phyloP scores from a whole-genome alignment of 2,797 vertebrate species.

The Aplochiton taeniatus region DNA sequence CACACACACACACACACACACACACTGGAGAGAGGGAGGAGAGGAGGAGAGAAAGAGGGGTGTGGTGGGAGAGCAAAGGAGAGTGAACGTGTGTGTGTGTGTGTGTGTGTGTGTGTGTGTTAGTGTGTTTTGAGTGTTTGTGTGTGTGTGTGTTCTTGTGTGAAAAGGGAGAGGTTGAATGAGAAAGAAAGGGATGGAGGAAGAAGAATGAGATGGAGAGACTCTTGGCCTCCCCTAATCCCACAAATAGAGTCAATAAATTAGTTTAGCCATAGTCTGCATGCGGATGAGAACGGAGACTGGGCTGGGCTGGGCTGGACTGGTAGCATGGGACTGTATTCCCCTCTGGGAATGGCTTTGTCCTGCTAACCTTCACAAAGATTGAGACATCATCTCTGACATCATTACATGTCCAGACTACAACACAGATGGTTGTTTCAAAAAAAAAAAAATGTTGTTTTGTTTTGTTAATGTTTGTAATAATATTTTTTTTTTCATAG shows the following conservation, averaged over 20 bases:
- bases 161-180: neutral
- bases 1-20: constrained; percentile 21
- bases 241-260: constrained; percentile 49
- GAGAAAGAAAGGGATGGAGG: constrained; percentile 16
- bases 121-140: neutral
- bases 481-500: too few relatives aligned
- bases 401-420: too few relatives aligned
- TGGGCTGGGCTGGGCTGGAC: too few relatives aligned
- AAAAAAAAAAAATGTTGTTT: too few relatives aligned
- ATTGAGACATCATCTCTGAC: too few relatives aligned
- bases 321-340: too few relatives aligned
- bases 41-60: constrained; percentile 3
- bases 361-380: too few relatives aligned
- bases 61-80: neutral
- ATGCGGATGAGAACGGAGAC: neutral
- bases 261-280: constrained; percentile 7
- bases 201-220: neutral
- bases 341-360: too few relatives aligned
- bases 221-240: constrained; percentile 32
- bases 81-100: neutral
- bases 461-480: too few relatives aligned
- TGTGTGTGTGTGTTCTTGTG: neutral
- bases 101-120: too few relatives aligned
- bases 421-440: too few relatives aligned
- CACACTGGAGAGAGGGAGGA: constrained; percentile 1